Conservation (phyloP, 2,888 invertebrate genomes). For the Synanthedon formicaeformis region DNA sequence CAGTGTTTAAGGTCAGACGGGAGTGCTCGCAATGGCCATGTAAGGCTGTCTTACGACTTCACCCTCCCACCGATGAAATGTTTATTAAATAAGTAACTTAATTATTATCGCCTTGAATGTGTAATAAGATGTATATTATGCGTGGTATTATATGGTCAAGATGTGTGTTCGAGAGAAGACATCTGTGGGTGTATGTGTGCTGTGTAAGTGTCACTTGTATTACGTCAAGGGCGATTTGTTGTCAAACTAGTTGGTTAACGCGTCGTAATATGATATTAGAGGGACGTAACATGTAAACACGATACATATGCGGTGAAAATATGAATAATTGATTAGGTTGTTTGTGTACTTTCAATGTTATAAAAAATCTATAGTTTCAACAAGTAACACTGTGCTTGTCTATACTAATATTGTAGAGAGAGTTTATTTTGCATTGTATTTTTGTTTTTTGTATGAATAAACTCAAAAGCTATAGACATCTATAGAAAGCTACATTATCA, state of each 20-base stretch:
- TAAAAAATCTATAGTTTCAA: too few relatives aligned
- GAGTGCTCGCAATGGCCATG: neutral
- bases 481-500: too few relatives aligned
- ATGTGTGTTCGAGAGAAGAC: constrained; percentile 35
- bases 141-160: constrained; percentile 18
- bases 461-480: too few relatives aligned
- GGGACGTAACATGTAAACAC: constrained; percentile 1
- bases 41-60: constrained; percentile 21
- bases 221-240: constrained; percentile 42
- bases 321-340: too few relatives aligned
- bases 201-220: constrained; percentile 44
- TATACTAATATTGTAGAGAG: too few relatives aligned
- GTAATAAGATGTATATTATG: too few relatives aligned
- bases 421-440: too few relatives aligned
- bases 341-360: too few relatives aligned
- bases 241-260: constrained; percentile 42
- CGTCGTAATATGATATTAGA: constrained; percentile 19
- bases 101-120: constrained; percentile 5
- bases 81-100: constrained; percentile 30
- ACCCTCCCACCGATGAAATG: constrained; percentile 23
- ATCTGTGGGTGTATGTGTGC: constrained; percentile 45
- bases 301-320: neutral
- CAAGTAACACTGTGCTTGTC: too few relatives aligned
- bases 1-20: constrained; percentile 3
- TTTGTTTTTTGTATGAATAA: too few relatives aligned